Base-by-base conservation (phyloP, 2,888 invertebrate genomes). In the Tuberolachnus salignus region DNA sequence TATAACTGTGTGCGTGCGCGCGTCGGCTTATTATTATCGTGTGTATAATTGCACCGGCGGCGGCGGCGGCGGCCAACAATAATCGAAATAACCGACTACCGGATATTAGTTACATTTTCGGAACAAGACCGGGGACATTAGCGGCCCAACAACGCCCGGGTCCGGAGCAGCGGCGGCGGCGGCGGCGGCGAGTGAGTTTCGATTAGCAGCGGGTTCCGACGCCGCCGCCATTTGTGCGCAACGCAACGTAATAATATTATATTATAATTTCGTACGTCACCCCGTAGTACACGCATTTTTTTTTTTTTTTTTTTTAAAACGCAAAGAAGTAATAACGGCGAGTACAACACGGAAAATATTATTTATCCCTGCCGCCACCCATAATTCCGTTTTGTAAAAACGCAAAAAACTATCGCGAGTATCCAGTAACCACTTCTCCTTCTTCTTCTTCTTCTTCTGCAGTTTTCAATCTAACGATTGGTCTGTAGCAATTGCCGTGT, bases 81-180 rank as follows among this genome's bases (percentile, higher is more conserved):
- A 75, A 75, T 67, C 75, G 26, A 74, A 74, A 78, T 63, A 42
- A 73, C 51, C 51, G 51, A 11, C 42, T n/a, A 42, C 72, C 73
- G 73, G 73, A 73, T 73, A 73, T 73, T 73, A 73, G 63, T 63
- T 51, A 51, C 21, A 63, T 73, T 73, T 34, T 73, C 42, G 21
- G 16, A n/a, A 63, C 51, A 19, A 49, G 19, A 49, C 34, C 14
- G 26, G 19, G 14, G 49, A 59, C 46, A 71, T 71, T 71, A 57
- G 46, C 46, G 57, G n/a, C n/a, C n/a, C n/a, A n/a, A n/a, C 57
- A 13, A 21, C n/a, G 1, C 3, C 51, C 19, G 16, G 26, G 42
- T 57, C 70, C 21, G 10, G 46, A 11, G 44, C 34, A 42, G 21
- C 9, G 19, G 1, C 9, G 6, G 19, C 11, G n/a, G 1, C 3